Conservation (phyloP, 1,140 invertebrate genomes). For the Drosophila nebulosa region DNA sequence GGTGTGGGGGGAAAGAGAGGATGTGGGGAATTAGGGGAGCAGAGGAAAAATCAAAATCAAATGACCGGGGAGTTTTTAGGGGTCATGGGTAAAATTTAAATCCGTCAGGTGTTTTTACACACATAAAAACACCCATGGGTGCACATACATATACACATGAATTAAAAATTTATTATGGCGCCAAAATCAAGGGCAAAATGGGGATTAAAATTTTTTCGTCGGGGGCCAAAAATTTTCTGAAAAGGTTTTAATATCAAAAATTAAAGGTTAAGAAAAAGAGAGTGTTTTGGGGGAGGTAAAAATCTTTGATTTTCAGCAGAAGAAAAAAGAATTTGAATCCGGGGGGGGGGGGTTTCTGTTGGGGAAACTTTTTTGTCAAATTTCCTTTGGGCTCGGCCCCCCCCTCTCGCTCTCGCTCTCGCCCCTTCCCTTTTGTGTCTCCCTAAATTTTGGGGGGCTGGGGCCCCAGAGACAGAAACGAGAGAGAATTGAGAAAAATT, state of each 20-base stretch:
- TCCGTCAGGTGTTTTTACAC: slow-evolving; percentile 62
- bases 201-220: slow-evolving; percentile 64
- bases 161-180: slow-evolving; percentile 70
- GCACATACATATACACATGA: slow-evolving; percentile 11
- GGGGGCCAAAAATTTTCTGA: slow-evolving; percentile 68
- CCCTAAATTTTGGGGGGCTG: slow-evolving; percentile 60
- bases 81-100: slow-evolving; percentile 66
- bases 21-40: slow-evolving; percentile 6
- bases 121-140: slow-evolving; percentile 7
- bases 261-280: slow-evolving; percentile 8
- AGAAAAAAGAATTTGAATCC: neutral
- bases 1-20: slow-evolving; percentile 9
- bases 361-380: slow-evolving; percentile 61
- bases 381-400: slow-evolving; percentile 32
- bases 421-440: slow-evolving; percentile 18
- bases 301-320: neutral
- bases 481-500: neutral
- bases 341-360: slow-evolving; percentile 37
- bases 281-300: neutral
- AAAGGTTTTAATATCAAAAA: slow-evolving; percentile 42
- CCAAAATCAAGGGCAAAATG: slow-evolving; percentile 67
- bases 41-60: slow-evolving; percentile 27
- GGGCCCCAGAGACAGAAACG: neutral
- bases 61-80: slow-evolving; percentile 46
- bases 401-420: neutral